These are phyloP conservation scores for Xiphorhynchus elegans DNA, from an alignment of 2,113 vertebrate genomes.

Conservation along the genomic window DNA sequence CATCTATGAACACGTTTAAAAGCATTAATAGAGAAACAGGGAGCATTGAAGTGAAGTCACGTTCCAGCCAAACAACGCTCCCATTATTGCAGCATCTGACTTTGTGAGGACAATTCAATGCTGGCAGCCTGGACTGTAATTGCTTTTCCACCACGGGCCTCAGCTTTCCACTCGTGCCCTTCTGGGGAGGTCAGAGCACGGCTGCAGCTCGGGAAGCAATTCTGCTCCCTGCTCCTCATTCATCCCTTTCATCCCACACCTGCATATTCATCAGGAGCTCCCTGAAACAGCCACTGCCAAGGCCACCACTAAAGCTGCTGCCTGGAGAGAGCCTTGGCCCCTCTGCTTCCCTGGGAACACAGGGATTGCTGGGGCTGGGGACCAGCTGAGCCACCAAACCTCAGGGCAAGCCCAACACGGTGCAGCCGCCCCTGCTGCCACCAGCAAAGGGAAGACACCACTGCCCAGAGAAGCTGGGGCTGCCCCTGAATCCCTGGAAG, in stretches of 20 bases:
- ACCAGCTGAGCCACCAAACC: accelerated
- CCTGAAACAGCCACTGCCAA: background rate
- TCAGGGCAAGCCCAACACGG: accelerated
- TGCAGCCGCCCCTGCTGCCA: background rate
- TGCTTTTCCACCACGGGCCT: conserved; percentile 13
- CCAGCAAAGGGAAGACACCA: background rate
- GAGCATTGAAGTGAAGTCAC: background rate
- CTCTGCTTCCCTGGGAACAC: background rate
- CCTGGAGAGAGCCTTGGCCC: background rate
- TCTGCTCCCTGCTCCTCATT: background rate
- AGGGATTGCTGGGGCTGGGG: background rate
- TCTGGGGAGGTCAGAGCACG: conserved; percentile 69
- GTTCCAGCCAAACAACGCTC: conserved; percentile 3
- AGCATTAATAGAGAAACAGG: background rate
- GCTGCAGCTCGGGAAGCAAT: conserved; percentile 23
- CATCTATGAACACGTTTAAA: background rate
- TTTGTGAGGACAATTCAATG: conserved; percentile 41
- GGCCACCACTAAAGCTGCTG: background rate
- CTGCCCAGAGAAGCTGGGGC: background rate
- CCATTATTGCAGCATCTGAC: conserved; percentile 22
- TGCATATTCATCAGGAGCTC: conserved; percentile 51
- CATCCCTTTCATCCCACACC: conserved; percentile 67
- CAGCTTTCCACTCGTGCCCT: conserved; percentile 18
- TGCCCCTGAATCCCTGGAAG: background rate
- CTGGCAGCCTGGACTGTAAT: conserved; percentile 4